Percentiles rank a stretch among this genome's conserved stretches.
phyloP scores from a whole-genome alignment of 1,140 invertebrate genomes.

The Paraescarpia echinospica region DNA sequence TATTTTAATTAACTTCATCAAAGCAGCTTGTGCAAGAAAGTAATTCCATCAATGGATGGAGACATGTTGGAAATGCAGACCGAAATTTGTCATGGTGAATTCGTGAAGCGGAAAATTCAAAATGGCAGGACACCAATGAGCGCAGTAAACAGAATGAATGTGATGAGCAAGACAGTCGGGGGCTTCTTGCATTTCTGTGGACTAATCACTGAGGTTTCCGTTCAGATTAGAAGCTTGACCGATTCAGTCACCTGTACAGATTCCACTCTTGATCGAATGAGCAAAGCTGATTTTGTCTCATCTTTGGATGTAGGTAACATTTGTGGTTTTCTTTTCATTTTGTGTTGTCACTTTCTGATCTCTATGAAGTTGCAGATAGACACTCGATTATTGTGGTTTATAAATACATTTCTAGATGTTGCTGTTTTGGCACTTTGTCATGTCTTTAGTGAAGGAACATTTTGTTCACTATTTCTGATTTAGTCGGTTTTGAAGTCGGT shows the following conservation, averaged over 20 bases:
- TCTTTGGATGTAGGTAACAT: not conserved
- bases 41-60: not conserved
- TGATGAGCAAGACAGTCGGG: not conserved
- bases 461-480: not conserved
- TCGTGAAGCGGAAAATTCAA: not conserved
- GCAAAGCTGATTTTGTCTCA: not conserved
- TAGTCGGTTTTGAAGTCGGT: too few species aligned
- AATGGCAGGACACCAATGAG: not conserved
- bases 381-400: too few species aligned
- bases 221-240: not conserved
- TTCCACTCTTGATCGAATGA: not conserved
- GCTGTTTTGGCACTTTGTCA: not conserved
- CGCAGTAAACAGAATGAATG: not conserved
- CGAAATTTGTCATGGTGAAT: not conserved
- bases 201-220: not conserved
- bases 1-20: constrained; percentile 2
- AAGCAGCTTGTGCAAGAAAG: not conserved
- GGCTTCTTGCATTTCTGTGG: not conserved
- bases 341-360: too few species aligned
- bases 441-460: not conserved
- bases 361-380: too few species aligned
- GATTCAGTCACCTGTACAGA: not conserved
- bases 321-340: too few species aligned
- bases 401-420: not conserved
- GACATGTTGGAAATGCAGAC: not conserved